Conservation (phyloP, 30 jellyfish, hydroid and myxozoan species). For the Catostylus mosaicus region DNA sequence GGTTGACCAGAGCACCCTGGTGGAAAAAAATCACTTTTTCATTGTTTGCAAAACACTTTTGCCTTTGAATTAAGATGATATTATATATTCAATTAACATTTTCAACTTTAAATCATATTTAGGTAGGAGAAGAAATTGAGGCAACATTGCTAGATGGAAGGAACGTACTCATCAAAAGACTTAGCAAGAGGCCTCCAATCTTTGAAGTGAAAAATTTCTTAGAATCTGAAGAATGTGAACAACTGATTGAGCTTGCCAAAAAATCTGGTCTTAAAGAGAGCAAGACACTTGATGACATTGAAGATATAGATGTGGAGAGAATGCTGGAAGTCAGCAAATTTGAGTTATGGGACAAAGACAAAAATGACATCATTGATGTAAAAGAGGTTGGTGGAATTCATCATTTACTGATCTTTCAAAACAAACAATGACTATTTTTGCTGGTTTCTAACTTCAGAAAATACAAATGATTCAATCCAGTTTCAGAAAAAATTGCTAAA, state of each 20-base stretch:
- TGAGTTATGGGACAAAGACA: conserved; percentile 46
- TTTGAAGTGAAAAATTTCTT: conserved; percentile 53
- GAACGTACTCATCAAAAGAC: neutral
- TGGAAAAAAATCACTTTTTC: too few species aligned
- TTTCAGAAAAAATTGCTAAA: too few species aligned
- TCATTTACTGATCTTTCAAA: too few species aligned
- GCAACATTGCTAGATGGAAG: conserved; percentile 32
- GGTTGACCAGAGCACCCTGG: too few species aligned
- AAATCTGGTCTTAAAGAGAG: conserved; percentile 46
- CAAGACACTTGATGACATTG: conserved; percentile 43
- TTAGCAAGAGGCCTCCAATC: conserved; percentile 65
- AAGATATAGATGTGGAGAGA: conserved; percentile 1
- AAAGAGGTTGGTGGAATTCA: conserved; percentile 29
- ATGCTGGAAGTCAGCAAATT: conserved; percentile 4
- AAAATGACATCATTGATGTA: conserved; percentile 20
- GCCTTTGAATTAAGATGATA: too few species aligned
- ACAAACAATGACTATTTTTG: too few species aligned
- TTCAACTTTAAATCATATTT: too few species aligned
- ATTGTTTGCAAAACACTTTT: too few species aligned
- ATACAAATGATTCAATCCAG: too few species aligned
- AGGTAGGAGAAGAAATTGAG: neutral
- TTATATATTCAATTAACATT: too few species aligned
- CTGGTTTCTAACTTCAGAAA: too few species aligned
- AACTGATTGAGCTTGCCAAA: conserved; percentile 45
- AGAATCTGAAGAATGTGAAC: conserved; percentile 56